These are phyloP conservation scores for Solenodon paradoxus DNA, from an alignment of 2,113 vertebrate genomes.

Conservation along the genomic window DNA sequence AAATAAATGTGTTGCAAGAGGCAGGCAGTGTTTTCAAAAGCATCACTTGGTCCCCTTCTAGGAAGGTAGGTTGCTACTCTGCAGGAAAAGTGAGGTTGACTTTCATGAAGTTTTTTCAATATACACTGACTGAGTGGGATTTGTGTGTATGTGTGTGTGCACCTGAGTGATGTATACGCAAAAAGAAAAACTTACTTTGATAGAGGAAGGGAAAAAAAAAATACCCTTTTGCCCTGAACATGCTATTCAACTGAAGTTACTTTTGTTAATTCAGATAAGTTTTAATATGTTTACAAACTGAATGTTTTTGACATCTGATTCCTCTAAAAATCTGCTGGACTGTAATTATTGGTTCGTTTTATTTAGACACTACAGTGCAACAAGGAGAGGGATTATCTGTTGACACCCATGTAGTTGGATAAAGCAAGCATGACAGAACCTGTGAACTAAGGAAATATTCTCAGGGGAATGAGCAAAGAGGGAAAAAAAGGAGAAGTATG, in stretches of 20 bases:
- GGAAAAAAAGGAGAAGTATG: not conserved
- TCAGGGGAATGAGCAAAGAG: not conserved
- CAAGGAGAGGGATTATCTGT: not conserved
- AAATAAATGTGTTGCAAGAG: conserved; percentile 60
- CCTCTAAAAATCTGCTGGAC: conserved; percentile 1
- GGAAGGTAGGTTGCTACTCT: conserved; percentile 53
- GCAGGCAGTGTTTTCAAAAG: conserved; percentile 59
- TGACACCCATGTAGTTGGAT: not conserved
- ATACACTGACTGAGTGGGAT: conserved; percentile 52
- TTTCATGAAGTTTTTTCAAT: conserved; percentile 54
- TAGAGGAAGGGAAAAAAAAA: conserved; percentile 44
- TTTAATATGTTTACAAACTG: conserved; percentile 43
- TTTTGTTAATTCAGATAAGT: conserved; percentile 61
- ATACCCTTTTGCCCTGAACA: conserved; percentile 42
- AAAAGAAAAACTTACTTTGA: conserved; percentile 60
- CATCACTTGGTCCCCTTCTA: conserved; percentile 40
- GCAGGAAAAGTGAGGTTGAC: conserved; percentile 64
- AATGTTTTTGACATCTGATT: not conserved
- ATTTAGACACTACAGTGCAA: not conserved
- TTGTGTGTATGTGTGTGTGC: too few relatives aligned
- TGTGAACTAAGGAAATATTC: not conserved
- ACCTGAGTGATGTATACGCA: conserved; percentile 57
- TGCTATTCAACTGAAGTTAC: conserved; percentile 39
- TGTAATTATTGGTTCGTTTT: conserved; percentile 1
- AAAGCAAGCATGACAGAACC: not conserved